A percentile compares a stretch with the other conserved stretches of the same genome.
phyloP scores from a whole-genome alignment of 2,797 vertebrate species.

The Chiloscyllium punctatum region DNA sequence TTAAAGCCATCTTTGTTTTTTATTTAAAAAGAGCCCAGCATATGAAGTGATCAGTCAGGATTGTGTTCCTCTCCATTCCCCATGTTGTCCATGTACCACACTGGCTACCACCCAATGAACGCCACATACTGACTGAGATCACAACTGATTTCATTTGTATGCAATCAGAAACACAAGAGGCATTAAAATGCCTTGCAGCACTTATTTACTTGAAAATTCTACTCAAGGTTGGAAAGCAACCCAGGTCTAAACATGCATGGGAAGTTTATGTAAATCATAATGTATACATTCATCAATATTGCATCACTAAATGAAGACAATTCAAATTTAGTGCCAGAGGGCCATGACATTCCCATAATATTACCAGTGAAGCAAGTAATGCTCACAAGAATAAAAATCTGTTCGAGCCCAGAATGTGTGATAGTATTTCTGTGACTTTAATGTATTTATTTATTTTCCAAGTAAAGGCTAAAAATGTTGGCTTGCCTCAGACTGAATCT shows the following conservation, averaged over 20 bases:
- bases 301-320: neutral
- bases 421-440: neutral
- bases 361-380: conserved; percentile 10
- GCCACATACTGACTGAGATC: too few species aligned
- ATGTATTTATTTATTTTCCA: neutral
- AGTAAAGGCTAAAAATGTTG: neutral
- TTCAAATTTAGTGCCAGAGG: neutral
- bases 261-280: neutral
- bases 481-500: neutral
- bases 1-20: too few species aligned
- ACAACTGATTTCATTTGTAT: too few species aligned
- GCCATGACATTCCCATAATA: neutral
- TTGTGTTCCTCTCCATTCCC: too few species aligned
- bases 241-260: neutral
- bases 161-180: too few species aligned
- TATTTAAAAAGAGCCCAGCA: too few species aligned
- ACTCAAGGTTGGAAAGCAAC: neutral
- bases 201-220: neutral
- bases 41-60: too few species aligned
- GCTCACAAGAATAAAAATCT: conserved; percentile 9
- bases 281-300: neutral
- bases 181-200: neutral
- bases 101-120: too few species aligned
- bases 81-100: too few species aligned
- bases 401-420: neutral